A percentile compares a stretch with the other conserved stretches of the same genome.
These are phyloP conservation scores for Volucella zonaria DNA, from an alignment of 2,888 invertebrate genomes.

Conservation along the genomic window DNA sequence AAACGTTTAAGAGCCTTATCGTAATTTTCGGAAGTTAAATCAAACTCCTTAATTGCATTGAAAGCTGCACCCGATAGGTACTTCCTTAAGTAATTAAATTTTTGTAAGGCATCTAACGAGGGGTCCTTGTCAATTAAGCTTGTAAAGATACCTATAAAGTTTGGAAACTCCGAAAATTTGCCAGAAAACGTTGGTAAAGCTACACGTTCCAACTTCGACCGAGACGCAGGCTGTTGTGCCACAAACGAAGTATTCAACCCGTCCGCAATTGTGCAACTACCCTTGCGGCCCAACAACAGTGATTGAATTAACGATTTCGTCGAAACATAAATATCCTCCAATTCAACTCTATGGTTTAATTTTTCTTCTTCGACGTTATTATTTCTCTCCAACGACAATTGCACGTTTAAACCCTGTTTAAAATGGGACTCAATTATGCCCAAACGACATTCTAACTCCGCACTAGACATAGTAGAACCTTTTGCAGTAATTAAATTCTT, in stretches of 20 bases:
- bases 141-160: conserved; percentile 3
- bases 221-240: neutral
- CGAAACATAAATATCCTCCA: too few relatives aligned
- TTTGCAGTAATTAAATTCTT: neutral
- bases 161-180: conserved; percentile 11
- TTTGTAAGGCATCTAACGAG: conserved; percentile 8
- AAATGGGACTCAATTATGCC: conserved; percentile 4
- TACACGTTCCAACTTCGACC: too few relatives aligned
- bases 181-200: too few relatives aligned
- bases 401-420: conserved; percentile 3
- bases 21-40: conserved; percentile 10
- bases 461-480: neutral
- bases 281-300: too few relatives aligned
- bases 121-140: neutral
- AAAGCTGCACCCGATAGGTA: neutral
- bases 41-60: conserved; percentile 20
- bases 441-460: conserved; percentile 12
- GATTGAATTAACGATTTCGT: too few relatives aligned
- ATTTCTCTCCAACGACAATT: neutral
- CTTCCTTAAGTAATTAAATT: conserved; percentile 27
- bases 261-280: too few relatives aligned
- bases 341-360: neutral
- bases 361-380: neutral
- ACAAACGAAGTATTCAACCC: too few relatives aligned
- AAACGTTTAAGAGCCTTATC: conserved; percentile 14